These are phyloP conservation scores for Hirtodrosophila trivittata DNA, from an alignment of 2,888 invertebrate species.

Conservation along the genomic window DNA sequence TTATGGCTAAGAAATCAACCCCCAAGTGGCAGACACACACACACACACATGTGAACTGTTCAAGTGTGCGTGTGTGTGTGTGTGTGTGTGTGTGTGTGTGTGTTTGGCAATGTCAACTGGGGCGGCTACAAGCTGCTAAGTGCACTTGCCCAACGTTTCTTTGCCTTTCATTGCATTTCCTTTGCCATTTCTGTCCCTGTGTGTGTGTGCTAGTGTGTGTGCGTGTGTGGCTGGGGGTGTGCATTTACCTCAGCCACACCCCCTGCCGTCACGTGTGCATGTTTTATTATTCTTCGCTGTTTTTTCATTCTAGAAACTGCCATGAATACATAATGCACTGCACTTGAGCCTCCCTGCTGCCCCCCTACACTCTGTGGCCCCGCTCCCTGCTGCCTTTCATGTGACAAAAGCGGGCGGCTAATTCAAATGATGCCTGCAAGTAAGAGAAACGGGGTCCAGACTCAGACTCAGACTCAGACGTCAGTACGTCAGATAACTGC, in stretches of 20 bases:
- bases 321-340: constrained; percentile 77
- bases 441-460: constrained; percentile 3
- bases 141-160: constrained; percentile 76
- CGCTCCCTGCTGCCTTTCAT: neutral
- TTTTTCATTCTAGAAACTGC: constrained; percentile 38
- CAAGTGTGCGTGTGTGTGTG: constrained; percentile 14
- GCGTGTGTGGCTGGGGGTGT: constrained; percentile 5
- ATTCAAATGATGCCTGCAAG: constrained; percentile 59
- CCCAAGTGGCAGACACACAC: constrained; percentile 63
- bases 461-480: no score
- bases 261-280: constrained; percentile 17
- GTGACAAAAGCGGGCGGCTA: constrained; percentile 67
- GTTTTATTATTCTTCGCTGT: constrained; percentile 28
- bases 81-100: constrained; percentile 34
- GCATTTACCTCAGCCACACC: constrained; percentile 13
- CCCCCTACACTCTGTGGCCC: constrained; percentile 11
- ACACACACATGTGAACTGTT: constrained; percentile 8
- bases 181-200: constrained; percentile 37
- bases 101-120: constrained; percentile 71
- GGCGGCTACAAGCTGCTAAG: constrained; percentile 76
- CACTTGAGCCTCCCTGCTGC: constrained; percentile 61
- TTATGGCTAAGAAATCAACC: constrained; percentile 74
- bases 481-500: constrained; percentile 65
- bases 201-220: constrained; percentile 1
- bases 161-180: constrained; percentile 53